Conservation (phyloP, 2,888 invertebrate species). For the Carcina quercana region DNA sequence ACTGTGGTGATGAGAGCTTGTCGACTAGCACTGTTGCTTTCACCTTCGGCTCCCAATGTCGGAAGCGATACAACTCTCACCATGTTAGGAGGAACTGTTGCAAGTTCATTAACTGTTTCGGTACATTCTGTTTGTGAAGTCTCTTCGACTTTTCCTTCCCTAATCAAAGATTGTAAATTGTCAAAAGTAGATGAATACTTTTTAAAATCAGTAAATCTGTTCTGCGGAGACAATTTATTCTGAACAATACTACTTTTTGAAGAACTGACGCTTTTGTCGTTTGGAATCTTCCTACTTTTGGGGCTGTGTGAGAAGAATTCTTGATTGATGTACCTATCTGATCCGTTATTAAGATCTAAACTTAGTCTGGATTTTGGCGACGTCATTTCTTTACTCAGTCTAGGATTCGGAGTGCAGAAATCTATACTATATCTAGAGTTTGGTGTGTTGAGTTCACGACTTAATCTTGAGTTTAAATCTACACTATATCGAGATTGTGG, state of each 20-base stretch:
- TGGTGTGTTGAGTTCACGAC: conserved; percentile 74
- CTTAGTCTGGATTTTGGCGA: conserved; percentile 76
- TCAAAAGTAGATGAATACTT: conserved; percentile 85
- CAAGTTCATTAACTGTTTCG: conserved; percentile 77
- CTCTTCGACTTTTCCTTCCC: conserved; percentile 79
- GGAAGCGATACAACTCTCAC: conserved; percentile 81
- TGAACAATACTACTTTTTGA: conserved; percentile 45
- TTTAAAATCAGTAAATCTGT: conserved; percentile 76
- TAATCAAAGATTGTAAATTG: conserved; percentile 82
- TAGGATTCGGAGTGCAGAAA: conserved; percentile 76
- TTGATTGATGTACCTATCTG: conserved; percentile 57
- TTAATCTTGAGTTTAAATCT: conserved; percentile 70
- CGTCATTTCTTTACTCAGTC: conserved; percentile 72
- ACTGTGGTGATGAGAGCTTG: conserved; percentile 80
- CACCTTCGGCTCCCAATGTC: conserved; percentile 74
- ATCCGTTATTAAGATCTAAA: conserved; percentile 74
- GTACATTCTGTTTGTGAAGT: conserved; percentile 63
- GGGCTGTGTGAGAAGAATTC: conserved; percentile 67
- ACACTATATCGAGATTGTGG: conserved; percentile 75
- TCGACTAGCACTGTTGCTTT: conserved; percentile 66
- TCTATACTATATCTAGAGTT: conserved; percentile 81
- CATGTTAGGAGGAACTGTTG: conserved; percentile 76
- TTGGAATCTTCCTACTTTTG: conserved; percentile 56
- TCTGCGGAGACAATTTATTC: conserved; percentile 70
- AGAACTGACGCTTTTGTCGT: conserved; percentile 41